Evolutionary conservation across 2,888 invertebrate species (phyloP).

Genomic region (Metallyticus violacea): DNA sequence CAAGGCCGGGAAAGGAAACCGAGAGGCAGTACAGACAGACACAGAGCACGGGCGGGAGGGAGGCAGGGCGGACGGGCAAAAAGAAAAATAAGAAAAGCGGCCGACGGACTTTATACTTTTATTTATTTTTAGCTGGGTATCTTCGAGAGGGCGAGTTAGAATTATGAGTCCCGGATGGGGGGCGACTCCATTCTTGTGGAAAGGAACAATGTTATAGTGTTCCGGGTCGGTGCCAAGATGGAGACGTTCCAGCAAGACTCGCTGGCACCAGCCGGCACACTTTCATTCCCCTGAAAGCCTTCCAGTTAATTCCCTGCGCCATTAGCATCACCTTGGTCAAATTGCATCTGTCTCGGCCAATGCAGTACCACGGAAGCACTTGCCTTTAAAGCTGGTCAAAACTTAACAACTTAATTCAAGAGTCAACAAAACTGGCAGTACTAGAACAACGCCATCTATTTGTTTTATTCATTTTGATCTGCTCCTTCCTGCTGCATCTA

Average conservation of each 20-base stretch:
- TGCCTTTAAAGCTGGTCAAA: too few relatives aligned
- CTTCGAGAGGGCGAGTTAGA: background rate
- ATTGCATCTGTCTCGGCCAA: too few relatives aligned
- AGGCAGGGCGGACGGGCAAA: background rate
- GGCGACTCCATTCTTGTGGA: background rate
- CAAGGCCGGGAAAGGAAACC: background rate
- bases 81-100: background rate
- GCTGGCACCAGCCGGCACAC: background rate
- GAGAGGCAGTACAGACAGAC: background rate
- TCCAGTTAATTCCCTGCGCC: background rate
- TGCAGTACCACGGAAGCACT: too few relatives aligned
- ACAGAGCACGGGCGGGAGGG: too few relatives aligned
- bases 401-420: too few relatives aligned
- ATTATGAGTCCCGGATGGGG: slow-evolving; percentile 2
- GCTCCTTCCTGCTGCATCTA: too few relatives aligned
- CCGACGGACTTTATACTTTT: background rate
- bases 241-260: background rate
- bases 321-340: background rate
- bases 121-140: background rate
- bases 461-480: too few relatives aligned
- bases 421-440: too few relatives aligned
- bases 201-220: slow-evolving; percentile 6
- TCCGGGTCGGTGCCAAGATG: background rate
- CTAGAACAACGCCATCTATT: too few relatives aligned
- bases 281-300: background rate